Base-by-base conservation (phyloP, 2,888 invertebrate genomes). In the Oxycera nigricornis region DNA sequence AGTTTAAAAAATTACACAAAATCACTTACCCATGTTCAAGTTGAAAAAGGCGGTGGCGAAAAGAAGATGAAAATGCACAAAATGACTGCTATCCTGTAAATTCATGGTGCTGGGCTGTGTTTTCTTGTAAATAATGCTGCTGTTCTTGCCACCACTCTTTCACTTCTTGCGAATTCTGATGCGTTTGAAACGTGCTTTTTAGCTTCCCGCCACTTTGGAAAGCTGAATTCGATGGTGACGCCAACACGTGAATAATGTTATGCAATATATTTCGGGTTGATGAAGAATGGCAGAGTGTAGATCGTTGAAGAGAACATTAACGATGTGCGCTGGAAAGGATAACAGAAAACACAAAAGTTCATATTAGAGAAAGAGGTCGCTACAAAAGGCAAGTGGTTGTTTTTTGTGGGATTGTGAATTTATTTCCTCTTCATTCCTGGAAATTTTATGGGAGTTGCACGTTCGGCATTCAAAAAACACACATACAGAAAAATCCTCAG, bases 41-140 rank as follows among this genome's bases (percentile, higher is more conserved):
- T 79, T 78, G 77, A 78, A 79, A 77, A 79, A 76, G 78, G 77
- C 78, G 76, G 73, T 74, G 67, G 78, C 70, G 35, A 70, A 52
- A 70, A 70, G 70, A 70, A 79, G 76, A 78, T 78, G 70, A 55
- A 79, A 77, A 78, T 78, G 78, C 77, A 79, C 75, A 76, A 79
- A 78, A 74, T 78, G 77, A 76, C 77, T 78, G 77, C 70, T 52
- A 70, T 77, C 76, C 76, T 78, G 79, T 77, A 78, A 78, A 78
- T 78, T 78, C 78, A 79, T 78, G 78, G 77, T 78, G 77, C 76
- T 77, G 77, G n/a, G n/a, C n/a, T n/a, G n/a, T n/a, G n/a, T n/a
- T n/a, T n/a, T n/a, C n/a, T 76, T 77, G 78, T 75, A 77, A 75
- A 74, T 77, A 73, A 65, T 75, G 24, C 24, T 68, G 50, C 4